Conservation (phyloP, 1,140 invertebrate species). For the Neotoxoptera formosana region DNA sequence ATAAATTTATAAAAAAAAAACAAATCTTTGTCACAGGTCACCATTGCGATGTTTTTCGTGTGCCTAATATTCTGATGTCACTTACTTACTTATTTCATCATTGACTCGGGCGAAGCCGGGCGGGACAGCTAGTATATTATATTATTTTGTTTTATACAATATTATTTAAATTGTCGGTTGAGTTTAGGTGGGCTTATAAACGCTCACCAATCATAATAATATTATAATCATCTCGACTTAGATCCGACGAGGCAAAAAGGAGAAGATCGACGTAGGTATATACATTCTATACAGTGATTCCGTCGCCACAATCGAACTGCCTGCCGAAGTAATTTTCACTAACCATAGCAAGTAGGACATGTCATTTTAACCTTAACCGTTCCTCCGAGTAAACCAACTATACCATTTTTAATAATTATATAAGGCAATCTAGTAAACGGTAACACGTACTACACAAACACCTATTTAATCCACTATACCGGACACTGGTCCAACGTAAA, state of each 20-base stretch:
- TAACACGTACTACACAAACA: neutral
- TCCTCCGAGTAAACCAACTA: too few species aligned
- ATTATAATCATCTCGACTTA: neutral
- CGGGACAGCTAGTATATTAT: too few species aligned
- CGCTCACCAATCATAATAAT: neutral
- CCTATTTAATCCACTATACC: neutral
- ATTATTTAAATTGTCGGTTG: neutral
- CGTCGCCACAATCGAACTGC: neutral
- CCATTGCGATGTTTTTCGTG: too few species aligned
- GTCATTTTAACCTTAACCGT: neutral
- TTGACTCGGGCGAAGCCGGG: too few species aligned
- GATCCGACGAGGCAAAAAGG: neutral
- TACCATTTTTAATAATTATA: neutral
- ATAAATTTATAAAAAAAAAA: too few species aligned
- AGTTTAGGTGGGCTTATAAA: neutral
- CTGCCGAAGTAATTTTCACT: neutral
- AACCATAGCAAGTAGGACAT: neutral
- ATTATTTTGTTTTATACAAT: neutral
- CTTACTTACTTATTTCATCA: too few species aligned
- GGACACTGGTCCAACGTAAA: neutral
- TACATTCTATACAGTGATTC: neutral
- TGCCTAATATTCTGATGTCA: too few species aligned
- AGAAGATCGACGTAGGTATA: neutral
- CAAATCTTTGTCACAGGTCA: too few species aligned
- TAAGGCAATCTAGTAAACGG: neutral